phyloP scores from a whole-genome alignment of 2,113 vertebrate genomes.

The Catharus fuscescens region DNA sequence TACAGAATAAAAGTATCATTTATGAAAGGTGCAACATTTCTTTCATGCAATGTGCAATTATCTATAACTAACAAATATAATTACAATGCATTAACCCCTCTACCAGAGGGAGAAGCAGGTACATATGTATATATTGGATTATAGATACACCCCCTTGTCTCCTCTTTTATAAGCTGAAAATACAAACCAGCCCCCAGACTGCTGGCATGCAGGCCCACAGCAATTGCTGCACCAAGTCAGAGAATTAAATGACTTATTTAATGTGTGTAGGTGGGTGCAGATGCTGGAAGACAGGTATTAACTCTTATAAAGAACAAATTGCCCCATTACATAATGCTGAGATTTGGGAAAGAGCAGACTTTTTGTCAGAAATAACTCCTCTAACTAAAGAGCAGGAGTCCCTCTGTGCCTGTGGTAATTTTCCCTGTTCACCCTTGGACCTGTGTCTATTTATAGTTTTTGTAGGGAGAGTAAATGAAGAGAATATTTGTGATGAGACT shows the following conservation, averaged over 20 bases:
- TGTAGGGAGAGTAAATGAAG: neutral
- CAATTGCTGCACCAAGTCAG: neutral
- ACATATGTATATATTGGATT: neutral
- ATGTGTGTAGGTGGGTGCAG: neutral
- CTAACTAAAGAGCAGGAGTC: neutral
- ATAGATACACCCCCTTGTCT: neutral
- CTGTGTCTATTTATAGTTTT: neutral
- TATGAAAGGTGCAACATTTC: neutral
- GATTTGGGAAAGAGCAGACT: neutral
- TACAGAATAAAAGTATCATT: neutral
- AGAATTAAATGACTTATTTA: neutral
- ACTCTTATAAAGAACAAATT: neutral
- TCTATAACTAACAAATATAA: neutral
- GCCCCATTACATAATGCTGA: neutral
- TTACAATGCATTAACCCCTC: neutral
- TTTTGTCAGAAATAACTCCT: neutral
- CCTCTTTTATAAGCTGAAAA: neutral
- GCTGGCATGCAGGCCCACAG: neutral
- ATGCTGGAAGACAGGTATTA: neutral
- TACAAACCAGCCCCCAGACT: neutral
- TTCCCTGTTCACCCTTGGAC: neutral
- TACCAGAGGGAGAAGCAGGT: neutral
- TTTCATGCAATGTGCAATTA: neutral
- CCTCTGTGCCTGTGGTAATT: neutral
- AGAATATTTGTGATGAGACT: neutral